phyloP scores from a whole-genome alignment of 1,140 invertebrate genomes.

The Oryzaephilus surinamensis region DNA sequence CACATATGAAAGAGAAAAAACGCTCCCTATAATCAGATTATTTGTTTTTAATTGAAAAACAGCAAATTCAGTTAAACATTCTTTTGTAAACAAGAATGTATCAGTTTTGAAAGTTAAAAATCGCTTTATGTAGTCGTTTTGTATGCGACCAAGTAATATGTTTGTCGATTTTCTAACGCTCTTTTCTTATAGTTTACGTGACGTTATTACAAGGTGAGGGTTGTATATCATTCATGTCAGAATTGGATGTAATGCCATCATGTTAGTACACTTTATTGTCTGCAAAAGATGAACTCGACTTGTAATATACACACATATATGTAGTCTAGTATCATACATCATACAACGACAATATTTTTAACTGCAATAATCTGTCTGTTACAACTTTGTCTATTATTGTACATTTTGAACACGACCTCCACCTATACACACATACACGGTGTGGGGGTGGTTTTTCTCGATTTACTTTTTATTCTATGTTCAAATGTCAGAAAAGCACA shows the following conservation, averaged over 20 bases:
- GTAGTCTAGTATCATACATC: no score
- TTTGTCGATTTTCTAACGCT: slow-evolving; percentile 24
- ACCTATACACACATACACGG: not conserved
- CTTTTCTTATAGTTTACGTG: slow-evolving; percentile 28
- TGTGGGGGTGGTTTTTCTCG: not conserved
- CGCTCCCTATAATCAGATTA: no score
- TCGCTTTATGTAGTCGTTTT: no score
- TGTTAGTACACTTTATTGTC: slow-evolving; percentile 14
- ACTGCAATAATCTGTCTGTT: slow-evolving; percentile 5
- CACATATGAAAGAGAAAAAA: no score
- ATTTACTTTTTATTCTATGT: not conserved
- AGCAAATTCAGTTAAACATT: no score
- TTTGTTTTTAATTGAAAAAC: no score
- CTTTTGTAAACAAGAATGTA: no score
- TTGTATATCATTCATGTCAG: slow-evolving; percentile 25
- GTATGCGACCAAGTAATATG: slow-evolving; percentile 15
- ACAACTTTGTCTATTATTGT: slow-evolving; percentile 6
- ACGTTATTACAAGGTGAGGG: slow-evolving; percentile 24
- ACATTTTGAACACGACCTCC: not conserved
- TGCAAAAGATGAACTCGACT: slow-evolving; percentile 10
- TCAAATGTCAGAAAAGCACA: slow-evolving; percentile 2
- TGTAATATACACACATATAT: no score
- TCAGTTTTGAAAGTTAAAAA: no score
- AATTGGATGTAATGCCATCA: slow-evolving; percentile 21
- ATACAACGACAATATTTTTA: no score